These are phyloP conservation scores for Caerostris extrusa DNA, from an alignment of 1,140 invertebrate species.

Conservation along the genomic window DNA sequence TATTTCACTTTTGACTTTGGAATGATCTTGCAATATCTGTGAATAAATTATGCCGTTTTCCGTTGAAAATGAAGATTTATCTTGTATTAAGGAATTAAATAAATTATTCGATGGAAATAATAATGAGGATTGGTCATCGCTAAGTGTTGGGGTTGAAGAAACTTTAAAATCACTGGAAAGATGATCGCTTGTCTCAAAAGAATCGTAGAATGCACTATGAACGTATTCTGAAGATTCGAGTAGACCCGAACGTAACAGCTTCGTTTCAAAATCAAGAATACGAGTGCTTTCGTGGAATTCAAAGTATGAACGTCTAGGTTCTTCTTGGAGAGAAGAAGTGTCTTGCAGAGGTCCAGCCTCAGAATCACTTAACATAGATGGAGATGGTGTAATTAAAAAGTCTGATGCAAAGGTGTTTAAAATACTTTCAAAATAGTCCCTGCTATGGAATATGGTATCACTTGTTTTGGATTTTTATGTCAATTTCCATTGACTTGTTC, in stretches of 20 bases:
- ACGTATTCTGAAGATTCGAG: not conserved
- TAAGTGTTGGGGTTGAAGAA: not conserved
- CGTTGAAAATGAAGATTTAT: not conserved
- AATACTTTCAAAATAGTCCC: not conserved
- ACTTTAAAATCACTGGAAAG: not conserved
- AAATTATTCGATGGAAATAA: not conserved
- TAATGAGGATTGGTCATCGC: not conserved
- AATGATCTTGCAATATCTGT: not conserved
- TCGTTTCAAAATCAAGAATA: not conserved
- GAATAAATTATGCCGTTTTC: not conserved
- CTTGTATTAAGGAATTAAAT: not conserved
- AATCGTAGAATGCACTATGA: not conserved
- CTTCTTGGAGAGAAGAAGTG: not conserved
- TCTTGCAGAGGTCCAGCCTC: not conserved
- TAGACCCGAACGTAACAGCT: not conserved
- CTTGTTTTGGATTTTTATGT: not conserved
- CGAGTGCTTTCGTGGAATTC: conserved; percentile 23
- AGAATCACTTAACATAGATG: not conserved
- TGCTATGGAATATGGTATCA: not conserved
- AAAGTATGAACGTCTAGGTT: not conserved
- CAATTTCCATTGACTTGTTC: not conserved
- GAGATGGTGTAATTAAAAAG: not conserved
- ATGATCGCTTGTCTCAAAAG: not conserved
- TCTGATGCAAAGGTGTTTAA: not conserved
- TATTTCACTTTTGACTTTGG: not conserved